Evolutionary conservation across 2,113 vertebrate species (phyloP), one percentile per base, ranked within the genome.

Genomic region (Zosterops pallidus): DNA sequence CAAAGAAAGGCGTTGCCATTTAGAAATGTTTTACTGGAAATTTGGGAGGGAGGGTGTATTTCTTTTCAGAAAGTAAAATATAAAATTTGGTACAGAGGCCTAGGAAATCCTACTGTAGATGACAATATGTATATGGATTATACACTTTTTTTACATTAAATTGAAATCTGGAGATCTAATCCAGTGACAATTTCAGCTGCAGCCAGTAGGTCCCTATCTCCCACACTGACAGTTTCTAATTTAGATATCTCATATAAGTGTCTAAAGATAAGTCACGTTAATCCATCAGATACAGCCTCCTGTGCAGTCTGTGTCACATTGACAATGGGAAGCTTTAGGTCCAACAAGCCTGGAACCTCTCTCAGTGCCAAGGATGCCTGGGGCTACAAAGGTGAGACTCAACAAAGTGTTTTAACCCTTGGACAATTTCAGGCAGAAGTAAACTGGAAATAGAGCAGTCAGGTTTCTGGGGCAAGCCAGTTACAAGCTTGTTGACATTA

Each of bases 11-110:
- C 2, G 1, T 23, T 85, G 57, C 42, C 3, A 42, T 72, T 59
- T 49, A 52, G 10, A 80, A 87, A 59, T 33, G 5, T 49, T 86
- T 52, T 56, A 53, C 7, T 52, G 11, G 18, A 60, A 79, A 81
- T 70, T 70, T 8, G 3, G 11, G 7, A 14, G 4, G 3, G 10
- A 8, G 11, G 9, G 39, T 15, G 2, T 9, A 3, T 21, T 81
- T 50, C 39, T 74, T 83, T 89, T 62, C 31, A 68, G 37, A 79
- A 92, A 93, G 13, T 25, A 82, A 87, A 91, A 79, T 25, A 55
- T 5, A 55, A 75, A 29, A 56, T 79, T 75, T 87, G 60, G 9
- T 82, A 24, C 15, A 44, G 35, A 75, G 5, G 11, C 6, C 8
- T 53, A 53, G 82, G 39, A 82, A 74, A 81, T 50, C 9, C 62